Base-by-base conservation (phyloP, 1,140 invertebrate species). In the Bombus difficillimus region DNA sequence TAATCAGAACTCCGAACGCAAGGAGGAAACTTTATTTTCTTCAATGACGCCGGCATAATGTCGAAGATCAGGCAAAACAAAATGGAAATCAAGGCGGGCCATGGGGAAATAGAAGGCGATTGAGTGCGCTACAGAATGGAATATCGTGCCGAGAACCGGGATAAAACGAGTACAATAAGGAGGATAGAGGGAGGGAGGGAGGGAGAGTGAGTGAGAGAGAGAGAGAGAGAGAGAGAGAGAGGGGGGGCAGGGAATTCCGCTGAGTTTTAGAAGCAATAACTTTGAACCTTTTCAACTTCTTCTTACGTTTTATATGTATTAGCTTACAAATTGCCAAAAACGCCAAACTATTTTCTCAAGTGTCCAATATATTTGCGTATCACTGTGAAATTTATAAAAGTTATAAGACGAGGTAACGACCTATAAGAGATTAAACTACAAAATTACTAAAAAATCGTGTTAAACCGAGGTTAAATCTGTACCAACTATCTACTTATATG, bases 41-140 rank as follows among this genome's bases (percentile, higher is more conserved):
- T 68, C 86, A 84, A 84, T 91, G 88, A 91, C 86, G 84, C 74
- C 69, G 32, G 68, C 64, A 87, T 82, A 89, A 91, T 69, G 86
- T 83, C 81, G 78, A 91, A 90, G 85, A 91, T 91, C 86, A 85
- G 87, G 90, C 87, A 87, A 88, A 89, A 88, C 81, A 90, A 82
- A 89, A 89, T 91, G 86, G 76, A 90, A 90, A 90, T 82, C 89
- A 81, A 68, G 80, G 18, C 77, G 71, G 43, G 53, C 43, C 57
- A 37, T 59, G 83, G 72, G 28, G 68, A 80, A 90, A 90, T 90
- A 72, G 86, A 83, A 47, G 86, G 71, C 69, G 76, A 25, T 18
- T 5, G 83, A 72, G 59, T 18, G 32, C 53, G 59, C 73, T 83
- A 85, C 81, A 53, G 87, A 90, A 89, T 41, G 83, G 88, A 88